Conservation (phyloP, 2,113 vertebrate species). For the Camelus dromedarius region DNA sequence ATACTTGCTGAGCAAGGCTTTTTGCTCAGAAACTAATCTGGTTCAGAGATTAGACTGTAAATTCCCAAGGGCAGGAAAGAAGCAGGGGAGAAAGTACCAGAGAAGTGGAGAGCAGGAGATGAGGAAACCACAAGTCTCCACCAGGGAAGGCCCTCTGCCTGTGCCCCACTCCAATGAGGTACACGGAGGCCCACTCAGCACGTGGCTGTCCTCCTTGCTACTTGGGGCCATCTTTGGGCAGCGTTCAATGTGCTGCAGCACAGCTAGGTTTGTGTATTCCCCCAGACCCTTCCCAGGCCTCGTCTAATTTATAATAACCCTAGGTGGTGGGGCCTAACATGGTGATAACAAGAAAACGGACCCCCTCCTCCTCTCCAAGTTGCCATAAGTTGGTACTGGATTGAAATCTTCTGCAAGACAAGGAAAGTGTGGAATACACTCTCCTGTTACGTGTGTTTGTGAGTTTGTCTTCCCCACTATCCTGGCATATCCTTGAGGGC, state of each 20-base stretch:
- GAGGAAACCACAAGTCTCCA: background rate
- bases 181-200: background rate
- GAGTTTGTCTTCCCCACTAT: background rate
- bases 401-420: background rate
- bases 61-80: background rate
- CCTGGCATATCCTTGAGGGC: background rate
- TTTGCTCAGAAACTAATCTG: constrained; percentile 11
- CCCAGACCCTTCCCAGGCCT: background rate
- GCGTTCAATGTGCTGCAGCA: background rate
- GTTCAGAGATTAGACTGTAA: constrained; percentile 21
- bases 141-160: background rate
- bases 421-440: background rate
- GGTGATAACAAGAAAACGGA: background rate
- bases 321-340: background rate
- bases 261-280: background rate
- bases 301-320: background rate
- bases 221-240: background rate
- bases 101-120: background rate
- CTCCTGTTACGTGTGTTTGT: background rate
- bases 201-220: background rate
- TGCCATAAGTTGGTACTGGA: background rate
- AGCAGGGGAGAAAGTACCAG: background rate
- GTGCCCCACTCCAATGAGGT: background rate
- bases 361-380: background rate
- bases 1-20: constrained; percentile 51